A percentile compares a stretch with the other conserved stretches of the same genome.
phyloP scores from a whole-genome alignment of 2,888 invertebrate genomes.

The Xylota sylvarum region DNA sequence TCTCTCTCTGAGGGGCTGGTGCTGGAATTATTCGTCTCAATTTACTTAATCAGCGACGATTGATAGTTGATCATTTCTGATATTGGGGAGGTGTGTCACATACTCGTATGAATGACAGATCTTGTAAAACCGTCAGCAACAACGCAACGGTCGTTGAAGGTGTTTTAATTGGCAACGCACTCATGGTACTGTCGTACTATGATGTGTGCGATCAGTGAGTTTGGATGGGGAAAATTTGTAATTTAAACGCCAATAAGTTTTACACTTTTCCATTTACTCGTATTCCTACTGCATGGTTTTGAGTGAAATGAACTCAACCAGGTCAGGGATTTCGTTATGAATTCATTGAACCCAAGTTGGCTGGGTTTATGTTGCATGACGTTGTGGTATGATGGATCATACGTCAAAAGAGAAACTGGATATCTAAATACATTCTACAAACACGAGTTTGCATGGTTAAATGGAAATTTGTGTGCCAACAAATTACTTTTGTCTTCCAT shows the following conservation, averaged over 20 bases:
- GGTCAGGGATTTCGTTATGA: slow-evolving; percentile 46
- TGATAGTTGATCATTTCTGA: slow-evolving; percentile 50
- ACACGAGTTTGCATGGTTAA: neutral
- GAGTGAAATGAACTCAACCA: neutral
- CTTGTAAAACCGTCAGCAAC: neutral
- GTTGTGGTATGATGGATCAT: slow-evolving; percentile 21
- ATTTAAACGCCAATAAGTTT: slow-evolving; percentile 23
- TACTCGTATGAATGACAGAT: slow-evolving; percentile 1
- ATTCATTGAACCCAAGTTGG: slow-evolving; percentile 42
- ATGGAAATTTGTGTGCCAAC: slow-evolving; percentile 13
- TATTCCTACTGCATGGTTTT: neutral
- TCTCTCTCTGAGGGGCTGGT: neutral
- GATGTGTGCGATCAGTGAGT: slow-evolving; percentile 7
- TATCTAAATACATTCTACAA: neutral
- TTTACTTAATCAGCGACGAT: slow-evolving; percentile 52
- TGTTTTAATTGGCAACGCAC: slow-evolving; percentile 2
- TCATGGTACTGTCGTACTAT: too few relatives aligned
- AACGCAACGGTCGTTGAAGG: neutral
- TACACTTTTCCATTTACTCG: slow-evolving; percentile 10
- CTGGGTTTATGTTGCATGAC: slow-evolving; percentile 10
- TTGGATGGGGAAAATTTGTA: slow-evolving; percentile 37
- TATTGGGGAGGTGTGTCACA: slow-evolving; percentile 37
- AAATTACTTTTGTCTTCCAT: slow-evolving; percentile 22
- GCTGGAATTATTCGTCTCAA: slow-evolving; percentile 30
- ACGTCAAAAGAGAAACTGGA: slow-evolving; percentile 37